These are phyloP conservation scores for Cyclopterus lumpus DNA, from an alignment of 2,797 vertebrate species.

Conservation along the genomic window DNA sequence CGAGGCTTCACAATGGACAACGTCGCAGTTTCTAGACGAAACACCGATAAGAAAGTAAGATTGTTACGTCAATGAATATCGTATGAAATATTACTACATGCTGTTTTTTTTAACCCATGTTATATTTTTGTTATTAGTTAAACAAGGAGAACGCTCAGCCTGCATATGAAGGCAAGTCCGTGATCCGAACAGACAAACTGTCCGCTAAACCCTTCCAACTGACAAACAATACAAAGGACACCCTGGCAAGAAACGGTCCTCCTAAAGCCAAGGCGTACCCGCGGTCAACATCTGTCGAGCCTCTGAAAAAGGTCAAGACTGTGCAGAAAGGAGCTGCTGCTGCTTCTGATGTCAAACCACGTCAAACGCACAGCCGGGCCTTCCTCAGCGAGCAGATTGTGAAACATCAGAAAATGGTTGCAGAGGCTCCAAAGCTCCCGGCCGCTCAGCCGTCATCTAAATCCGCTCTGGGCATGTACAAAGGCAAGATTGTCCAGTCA, in stretches of 20 bases:
- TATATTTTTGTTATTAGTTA: slow-evolving; percentile 56
- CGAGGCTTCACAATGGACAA: slow-evolving; percentile 64
- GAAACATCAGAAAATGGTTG: slow-evolving; percentile 72
- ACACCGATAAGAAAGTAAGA: slow-evolving; percentile 62
- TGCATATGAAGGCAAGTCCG: slow-evolving; percentile 44
- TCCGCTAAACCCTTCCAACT: slow-evolving; percentile 48
- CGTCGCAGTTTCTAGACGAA: slow-evolving; percentile 36
- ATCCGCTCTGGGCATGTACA: slow-evolving; percentile 87
- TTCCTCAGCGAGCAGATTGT: slow-evolving; percentile 78
- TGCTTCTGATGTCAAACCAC: slow-evolving; percentile 60
- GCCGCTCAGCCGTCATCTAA: slow-evolving; percentile 67
- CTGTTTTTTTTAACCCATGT: neutral
- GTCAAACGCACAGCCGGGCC: slow-evolving; percentile 77
- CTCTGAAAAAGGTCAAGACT: slow-evolving; percentile 31
- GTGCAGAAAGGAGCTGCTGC: slow-evolving; percentile 54
- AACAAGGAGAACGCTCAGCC: slow-evolving; percentile 86
- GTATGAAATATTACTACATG: neutral
- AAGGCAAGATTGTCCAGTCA: slow-evolving; percentile 90
- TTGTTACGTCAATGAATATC: neutral
- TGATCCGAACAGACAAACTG: slow-evolving; percentile 50
- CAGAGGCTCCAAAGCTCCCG: slow-evolving; percentile 78
- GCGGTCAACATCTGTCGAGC: slow-evolving; percentile 1
- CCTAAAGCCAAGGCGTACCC: slow-evolving; percentile 29
- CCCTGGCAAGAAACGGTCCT: slow-evolving; percentile 12
- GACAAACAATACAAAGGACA: slow-evolving; percentile 59